phyloP scores from a whole-genome alignment of 2,797 vertebrate genomes.

The Pseudochirops cupreus region DNA sequence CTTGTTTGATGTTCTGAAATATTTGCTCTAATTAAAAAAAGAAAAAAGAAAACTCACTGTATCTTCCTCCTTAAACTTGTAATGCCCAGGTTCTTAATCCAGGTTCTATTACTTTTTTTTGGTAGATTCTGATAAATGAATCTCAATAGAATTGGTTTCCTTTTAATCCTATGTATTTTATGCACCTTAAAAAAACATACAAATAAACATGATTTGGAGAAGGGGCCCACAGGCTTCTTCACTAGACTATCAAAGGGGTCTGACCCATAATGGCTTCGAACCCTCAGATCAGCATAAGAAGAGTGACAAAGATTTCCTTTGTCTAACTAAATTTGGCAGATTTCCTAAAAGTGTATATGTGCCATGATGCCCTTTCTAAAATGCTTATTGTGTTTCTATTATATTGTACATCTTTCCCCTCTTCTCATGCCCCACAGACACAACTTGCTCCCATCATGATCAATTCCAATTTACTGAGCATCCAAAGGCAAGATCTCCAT shows the following conservation, averaged over 20 bases:
- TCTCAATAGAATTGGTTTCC: not conserved
- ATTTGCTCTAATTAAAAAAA: conserved; percentile 90
- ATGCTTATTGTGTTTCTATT: not conserved
- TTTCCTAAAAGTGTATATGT: not conserved
- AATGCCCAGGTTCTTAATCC: not conserved
- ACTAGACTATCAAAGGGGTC: not conserved
- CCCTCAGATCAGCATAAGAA: not conserved
- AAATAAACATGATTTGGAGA: too few species aligned
- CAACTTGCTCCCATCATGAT: not conserved
- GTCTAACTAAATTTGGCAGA: not conserved
- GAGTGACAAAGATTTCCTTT: not conserved
- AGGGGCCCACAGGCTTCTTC: not conserved
- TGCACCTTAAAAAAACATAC: not conserved
- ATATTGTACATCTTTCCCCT: not conserved
- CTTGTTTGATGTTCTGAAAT: conserved; percentile 96
- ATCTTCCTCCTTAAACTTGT: not conserved
- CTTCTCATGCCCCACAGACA: not conserved
- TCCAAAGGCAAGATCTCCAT: not conserved
- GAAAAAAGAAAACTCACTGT: conserved; percentile 57
- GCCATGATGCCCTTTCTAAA: not conserved
- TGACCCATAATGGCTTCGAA: not conserved
- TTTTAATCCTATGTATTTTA: not conserved
- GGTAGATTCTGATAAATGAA: not conserved
- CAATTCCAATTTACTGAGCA: not conserved
- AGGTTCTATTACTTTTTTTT: not conserved